Evolutionary conservation across 2,797 vertebrate species (phyloP).

Genomic region (Cossypha polioptera): DNA sequence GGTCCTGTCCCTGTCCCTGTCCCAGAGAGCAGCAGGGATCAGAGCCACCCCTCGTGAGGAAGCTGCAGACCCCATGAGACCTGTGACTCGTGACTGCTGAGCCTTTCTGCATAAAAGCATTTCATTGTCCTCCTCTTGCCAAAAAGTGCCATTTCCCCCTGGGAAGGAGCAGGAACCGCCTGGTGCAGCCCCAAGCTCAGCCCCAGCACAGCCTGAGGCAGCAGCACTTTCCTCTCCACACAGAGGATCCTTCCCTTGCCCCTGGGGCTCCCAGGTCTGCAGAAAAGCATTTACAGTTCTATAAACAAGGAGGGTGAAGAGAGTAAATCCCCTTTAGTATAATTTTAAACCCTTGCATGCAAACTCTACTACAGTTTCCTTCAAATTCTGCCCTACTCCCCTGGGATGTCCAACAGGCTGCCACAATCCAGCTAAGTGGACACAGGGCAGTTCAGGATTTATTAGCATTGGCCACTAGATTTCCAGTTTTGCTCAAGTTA

Average conservation of each 20-base stretch:
- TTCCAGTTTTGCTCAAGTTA: neutral
- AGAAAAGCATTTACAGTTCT: neutral
- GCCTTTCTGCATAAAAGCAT: neutral
- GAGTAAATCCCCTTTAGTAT: fast-evolving
- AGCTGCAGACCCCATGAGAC: neutral
- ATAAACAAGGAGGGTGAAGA: neutral
- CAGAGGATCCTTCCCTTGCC: too few species aligned
- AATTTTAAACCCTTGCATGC: neutral
- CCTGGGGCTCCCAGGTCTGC: neutral
- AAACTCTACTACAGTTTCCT: neutral
- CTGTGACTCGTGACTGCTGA: neutral
- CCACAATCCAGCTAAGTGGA: neutral
- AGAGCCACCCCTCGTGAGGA: neutral
- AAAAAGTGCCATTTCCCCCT: fast-evolving
- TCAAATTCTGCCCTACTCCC: neutral
- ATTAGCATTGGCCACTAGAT: neutral
- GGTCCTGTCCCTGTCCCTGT: neutral
- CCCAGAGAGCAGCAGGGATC: neutral
- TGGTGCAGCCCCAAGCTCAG: neutral
- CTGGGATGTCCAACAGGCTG: fast-evolving
- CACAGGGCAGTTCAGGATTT: fast-evolving
- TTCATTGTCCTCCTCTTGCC: neutral
- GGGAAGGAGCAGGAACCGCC: fast-evolving
- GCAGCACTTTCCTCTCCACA: neutral
- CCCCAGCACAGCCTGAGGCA: neutral